Evolutionary conservation across 2,797 vertebrate species (phyloP), one percentile per base, ranked within the genome.

Genomic region (Echeneis naucrates): DNA sequence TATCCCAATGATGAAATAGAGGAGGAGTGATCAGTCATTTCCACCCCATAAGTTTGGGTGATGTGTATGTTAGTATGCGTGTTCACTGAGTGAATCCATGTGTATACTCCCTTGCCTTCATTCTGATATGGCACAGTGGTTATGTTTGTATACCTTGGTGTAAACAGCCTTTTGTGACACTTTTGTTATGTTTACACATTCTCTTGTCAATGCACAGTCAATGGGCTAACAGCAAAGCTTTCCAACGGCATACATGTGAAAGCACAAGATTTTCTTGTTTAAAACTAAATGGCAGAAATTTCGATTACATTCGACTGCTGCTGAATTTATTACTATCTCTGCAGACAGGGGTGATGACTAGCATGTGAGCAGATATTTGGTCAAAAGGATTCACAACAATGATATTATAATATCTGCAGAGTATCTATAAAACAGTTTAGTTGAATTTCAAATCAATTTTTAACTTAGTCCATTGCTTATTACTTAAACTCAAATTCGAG

Each of bases 131-230:
- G 23, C 75, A 14, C 47, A 54, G 55, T 72, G 58, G 55, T 58
- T 77, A 57, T 81, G 66, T 83, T 75, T 61, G 60, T 45, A 21
- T n/a, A 13, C 40, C 71, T 60, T 67, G 40, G 47, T 64, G 73
- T 66, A 79, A 81, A 52, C 70, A 75, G 72, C 44, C 66, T 65
- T 68, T 78, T 80, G 72, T 85, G 80, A 85, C 79, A 81, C 45
- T 85, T 84, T 78, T 82, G 87, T 84, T 84, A 78, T 60, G 70
- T 77, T 32, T 64, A 21, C 78, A 30, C 56, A 33, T 77, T 68
- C n/a, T 64, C 74, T 54, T 40, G 38, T n/a, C n/a, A n/a, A n/a
- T 27, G 53, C 45, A 1, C 54, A 77, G 84, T 86, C 79, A 85
- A 37, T 53, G 66, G 72, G 38, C 68, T 74, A 72, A 81, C 78